Base-by-base conservation (phyloP, 2,888 invertebrate genomes). In the Agelastica alni region DNA sequence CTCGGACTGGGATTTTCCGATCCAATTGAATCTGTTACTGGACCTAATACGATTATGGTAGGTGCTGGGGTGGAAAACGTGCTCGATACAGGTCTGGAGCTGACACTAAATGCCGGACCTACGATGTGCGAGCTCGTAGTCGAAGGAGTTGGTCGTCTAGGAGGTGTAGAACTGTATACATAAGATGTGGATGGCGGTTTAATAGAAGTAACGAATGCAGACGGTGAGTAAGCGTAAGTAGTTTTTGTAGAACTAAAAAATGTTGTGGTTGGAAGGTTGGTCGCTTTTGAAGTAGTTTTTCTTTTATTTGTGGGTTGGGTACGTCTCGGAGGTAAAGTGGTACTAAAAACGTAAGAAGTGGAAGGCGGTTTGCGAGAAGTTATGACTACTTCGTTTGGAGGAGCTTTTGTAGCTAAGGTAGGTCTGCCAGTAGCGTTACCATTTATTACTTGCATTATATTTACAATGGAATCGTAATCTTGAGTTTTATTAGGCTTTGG, bases 391-490 rank as follows among this genome's bases (percentile, higher is more conserved):
- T 45, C 45, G 13, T 12, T 37, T 18, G 26, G 22, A 5, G 55
- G 52, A 30, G 22, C 36, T 37, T 17, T 47, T 37, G 54, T 56
- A 1, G 45, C 17, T 45, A 79, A 78, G 1, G 79, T 74, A 1
- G 79, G 74, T 4, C 68, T 66, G 7, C 54, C 62, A 4, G 67
- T 66, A n/a, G 68, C 58, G 10, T 62, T 66, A 39, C 78, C 78
- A 68, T 86, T 86, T 6, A 87, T 70, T 80, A 86, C 84, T 63
- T 85, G 80, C 52, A 87, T 80, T 3, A 87, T 86, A 41, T 85
- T 81, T 12, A 81, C 80, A 44, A 83, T 79, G 0, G 82, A 81
- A 55, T 81, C 79, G 30, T 80, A 83, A 60, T 81, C 80, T 5
- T 80, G 68, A 48, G 78, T 75, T 63, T 69, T 71, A 54, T 74